Evolutionary conservation across 2,113 vertebrate species (phyloP), one percentile per base, ranked within the genome.

Genomic region (Clarias macrocephalus): DNA sequence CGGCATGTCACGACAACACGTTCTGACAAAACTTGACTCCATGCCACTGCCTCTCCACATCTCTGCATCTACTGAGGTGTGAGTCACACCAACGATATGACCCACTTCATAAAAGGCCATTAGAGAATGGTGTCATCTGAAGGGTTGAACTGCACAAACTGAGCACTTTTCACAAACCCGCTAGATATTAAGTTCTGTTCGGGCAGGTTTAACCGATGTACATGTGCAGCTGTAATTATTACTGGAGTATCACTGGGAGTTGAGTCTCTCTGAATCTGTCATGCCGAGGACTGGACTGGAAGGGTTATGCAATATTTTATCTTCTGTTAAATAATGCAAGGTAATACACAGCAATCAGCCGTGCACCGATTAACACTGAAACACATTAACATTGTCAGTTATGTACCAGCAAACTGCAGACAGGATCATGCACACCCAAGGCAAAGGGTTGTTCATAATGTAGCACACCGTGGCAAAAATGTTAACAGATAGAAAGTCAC

Each of bases 11-110:
- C 77, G 83, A 75, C 77, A 90, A 75, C 85, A 48, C 62, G 84
- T 83, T 63, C 80, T 88, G 87, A 88, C 89, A 86, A 63, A 80
- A 66, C 66, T 80, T 88, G 84, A 89, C 86, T 63, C 63, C 28
- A 52, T 80, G 59, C 65, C 81, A 60, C 72, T 88, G 37, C 54
- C 59, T 65, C 23, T 72, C 73, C 68, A 83, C 82, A 79, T 73
- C 80, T 80, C 80, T 42, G 54, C 48, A 76, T 79, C 86, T 66
- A 80, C 82, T 83, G n/a, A 54, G 79, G 28, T 42, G 52, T 85
- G 79, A 84, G 70, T 85, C 68, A 77, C 19, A 72, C 48, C 48
- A 83, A 33, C 84, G n/a, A 33, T 77, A 79, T 82, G 82, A 86
- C 85, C 85, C 82, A 77, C 23, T 77, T 65, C 68, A 76, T 60